Evolutionary conservation across 2,113 vertebrate species (phyloP).

Genomic region (Sitta europaea): DNA sequence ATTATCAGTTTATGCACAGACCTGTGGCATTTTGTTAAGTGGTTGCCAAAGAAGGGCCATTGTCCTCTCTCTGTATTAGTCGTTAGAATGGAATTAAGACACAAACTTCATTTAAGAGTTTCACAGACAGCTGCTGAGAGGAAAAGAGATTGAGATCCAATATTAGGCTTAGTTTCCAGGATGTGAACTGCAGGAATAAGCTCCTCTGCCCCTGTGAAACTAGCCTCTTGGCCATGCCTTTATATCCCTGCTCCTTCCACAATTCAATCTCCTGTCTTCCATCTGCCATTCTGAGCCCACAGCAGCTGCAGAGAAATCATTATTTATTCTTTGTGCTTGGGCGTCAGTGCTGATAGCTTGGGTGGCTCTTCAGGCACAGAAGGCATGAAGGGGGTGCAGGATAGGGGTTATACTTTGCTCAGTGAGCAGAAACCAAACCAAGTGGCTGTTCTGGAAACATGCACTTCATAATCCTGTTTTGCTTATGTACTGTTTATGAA

Average conservation of each 20-base stretch:
- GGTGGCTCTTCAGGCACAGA: neutral
- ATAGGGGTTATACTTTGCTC: neutral
- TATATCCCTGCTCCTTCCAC: neutral
- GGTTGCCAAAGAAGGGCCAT: neutral
- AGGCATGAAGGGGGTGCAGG: neutral
- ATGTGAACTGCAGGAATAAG: neutral
- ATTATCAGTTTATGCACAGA: neutral
- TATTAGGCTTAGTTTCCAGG: neutral
- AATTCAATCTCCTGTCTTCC: neutral
- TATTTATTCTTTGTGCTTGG: accelerated
- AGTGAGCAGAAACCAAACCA: neutral
- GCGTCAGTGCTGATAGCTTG: neutral
- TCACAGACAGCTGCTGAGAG: neutral
- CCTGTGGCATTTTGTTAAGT: neutral
- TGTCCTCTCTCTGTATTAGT: neutral
- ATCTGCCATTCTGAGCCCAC: neutral
- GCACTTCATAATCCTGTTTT: neutral
- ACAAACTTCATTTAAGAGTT: neutral
- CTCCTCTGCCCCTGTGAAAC: neutral
- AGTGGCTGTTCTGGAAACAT: neutral
- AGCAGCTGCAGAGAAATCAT: neutral
- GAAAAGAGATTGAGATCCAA: neutral
- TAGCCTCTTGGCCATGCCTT: neutral
- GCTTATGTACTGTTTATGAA: neutral
- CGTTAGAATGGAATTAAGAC: neutral